Conservation (phyloP, 2,113 vertebrate genomes). For the Leucopsar rothschildi region DNA sequence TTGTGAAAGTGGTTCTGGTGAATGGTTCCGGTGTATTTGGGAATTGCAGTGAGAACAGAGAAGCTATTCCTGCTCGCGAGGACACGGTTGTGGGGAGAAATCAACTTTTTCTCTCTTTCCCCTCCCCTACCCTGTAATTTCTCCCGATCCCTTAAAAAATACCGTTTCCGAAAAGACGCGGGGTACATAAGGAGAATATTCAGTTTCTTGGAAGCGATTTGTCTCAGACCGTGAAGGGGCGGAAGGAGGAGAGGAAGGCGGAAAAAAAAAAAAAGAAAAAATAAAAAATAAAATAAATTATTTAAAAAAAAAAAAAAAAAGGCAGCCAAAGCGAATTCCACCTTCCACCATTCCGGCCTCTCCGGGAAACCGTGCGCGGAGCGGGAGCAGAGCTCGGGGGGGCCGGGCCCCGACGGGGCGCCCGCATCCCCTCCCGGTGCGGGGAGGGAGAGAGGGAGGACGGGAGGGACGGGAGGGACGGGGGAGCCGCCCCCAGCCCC, state of each 20-base stretch:
- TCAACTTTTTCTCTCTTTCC: neutral
- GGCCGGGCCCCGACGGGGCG: neutral
- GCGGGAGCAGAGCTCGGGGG: no score
- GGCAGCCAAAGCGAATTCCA: neutral
- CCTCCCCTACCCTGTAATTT: neutral
- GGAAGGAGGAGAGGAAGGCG: neutral
- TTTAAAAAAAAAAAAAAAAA: no score
- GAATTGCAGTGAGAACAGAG: neutral
- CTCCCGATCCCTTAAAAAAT: neutral
- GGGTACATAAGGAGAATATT: neutral
- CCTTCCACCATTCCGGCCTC: neutral
- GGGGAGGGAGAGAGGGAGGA: neutral
- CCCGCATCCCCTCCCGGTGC: neutral
- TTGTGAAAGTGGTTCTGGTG: neutral
- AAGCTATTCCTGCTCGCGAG: neutral
- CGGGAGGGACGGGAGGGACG: neutral
- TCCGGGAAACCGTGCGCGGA: neutral
- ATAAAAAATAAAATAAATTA: no score
- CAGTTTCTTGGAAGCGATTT: neutral
- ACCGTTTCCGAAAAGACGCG: neutral
- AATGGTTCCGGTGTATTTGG: neutral
- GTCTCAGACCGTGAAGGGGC: neutral
- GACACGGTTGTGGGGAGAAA: neutral
- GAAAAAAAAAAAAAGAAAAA: no score
- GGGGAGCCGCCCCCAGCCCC: neutral